These are phyloP conservation scores for Cryptomyrus ogoouensis DNA, from an alignment of 2,113 vertebrate genomes.

Conservation along the genomic window DNA sequence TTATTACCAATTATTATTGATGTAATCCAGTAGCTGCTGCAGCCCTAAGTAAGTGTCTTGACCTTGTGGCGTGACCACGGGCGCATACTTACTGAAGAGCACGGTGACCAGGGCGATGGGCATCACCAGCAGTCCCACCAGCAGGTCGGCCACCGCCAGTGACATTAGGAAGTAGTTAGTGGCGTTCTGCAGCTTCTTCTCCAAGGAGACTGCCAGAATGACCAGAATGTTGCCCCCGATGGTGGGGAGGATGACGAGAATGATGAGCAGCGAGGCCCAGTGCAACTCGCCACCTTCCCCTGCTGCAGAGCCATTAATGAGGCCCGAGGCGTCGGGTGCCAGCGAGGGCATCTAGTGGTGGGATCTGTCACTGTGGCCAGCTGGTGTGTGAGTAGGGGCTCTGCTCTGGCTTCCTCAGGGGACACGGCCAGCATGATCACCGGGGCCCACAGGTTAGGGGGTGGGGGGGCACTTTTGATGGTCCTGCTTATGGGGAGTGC, in stretches of 20 bases:
- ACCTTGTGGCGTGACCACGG: background rate
- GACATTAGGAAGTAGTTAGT: slow-evolving; percentile 98
- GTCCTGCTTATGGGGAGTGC: slow-evolving; percentile 19
- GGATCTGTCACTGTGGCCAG: slow-evolving; percentile 52
- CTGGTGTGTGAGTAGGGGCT: slow-evolving; percentile 40
- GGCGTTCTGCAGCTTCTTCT: slow-evolving; percentile 91
- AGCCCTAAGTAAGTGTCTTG: background rate
- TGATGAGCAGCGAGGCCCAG: slow-evolving; percentile 82
- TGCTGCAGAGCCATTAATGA: slow-evolving; percentile 13
- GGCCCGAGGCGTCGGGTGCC: slow-evolving; percentile 33
- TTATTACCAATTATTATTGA: background rate
- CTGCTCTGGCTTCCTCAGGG: slow-evolving; percentile 58
- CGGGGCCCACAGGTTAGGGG: slow-evolving; percentile 48
- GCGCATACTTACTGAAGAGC: slow-evolving; percentile 77
- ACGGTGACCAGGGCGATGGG: slow-evolving; percentile 84
- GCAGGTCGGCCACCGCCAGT: slow-evolving; percentile 85
- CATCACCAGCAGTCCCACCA: slow-evolving; percentile 96
- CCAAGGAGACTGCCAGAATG: slow-evolving; percentile 87
- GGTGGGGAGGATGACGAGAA: slow-evolving; percentile 88
- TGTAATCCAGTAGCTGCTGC: background rate
- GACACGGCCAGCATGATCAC: slow-evolving; percentile 78
- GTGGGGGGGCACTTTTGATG: slow-evolving; percentile 8
- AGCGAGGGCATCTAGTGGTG: slow-evolving; percentile 40
- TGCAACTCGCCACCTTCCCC: slow-evolving; percentile 48
- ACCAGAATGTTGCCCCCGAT: slow-evolving; percentile 94